These are phyloP conservation scores for Melanotaenia pygmaea DNA, from an alignment of 2,797 vertebrate genomes.

Conservation along the genomic window DNA sequence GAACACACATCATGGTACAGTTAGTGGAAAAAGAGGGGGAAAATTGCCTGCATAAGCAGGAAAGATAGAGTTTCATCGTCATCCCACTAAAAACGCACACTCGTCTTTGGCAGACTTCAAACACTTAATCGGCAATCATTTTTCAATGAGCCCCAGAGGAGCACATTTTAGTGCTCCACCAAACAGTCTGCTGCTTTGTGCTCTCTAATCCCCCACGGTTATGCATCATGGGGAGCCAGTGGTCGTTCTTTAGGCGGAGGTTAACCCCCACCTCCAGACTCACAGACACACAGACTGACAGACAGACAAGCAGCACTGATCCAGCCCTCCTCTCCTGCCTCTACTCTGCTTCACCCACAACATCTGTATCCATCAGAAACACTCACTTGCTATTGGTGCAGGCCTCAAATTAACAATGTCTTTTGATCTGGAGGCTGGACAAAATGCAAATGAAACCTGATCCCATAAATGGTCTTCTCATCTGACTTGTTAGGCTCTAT, in stretches of 20 bases:
- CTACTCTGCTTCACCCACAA: constrained; percentile 68
- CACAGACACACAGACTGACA: constrained; percentile 54
- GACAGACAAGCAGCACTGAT: constrained; percentile 59
- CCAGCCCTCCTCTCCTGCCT: constrained; percentile 45
- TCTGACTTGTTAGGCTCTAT: constrained; percentile 82
- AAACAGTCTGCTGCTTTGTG: constrained; percentile 84
- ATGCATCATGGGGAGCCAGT: constrained; percentile 82
- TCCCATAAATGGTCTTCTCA: constrained; percentile 83
- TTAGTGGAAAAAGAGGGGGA: constrained; percentile 82
- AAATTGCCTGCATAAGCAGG: constrained; percentile 87
- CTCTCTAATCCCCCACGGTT: constrained; percentile 82
- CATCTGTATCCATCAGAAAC: constrained; percentile 83
- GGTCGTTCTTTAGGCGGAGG: constrained; percentile 77
- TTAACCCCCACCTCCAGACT: constrained; percentile 74
- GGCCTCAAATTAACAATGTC: constrained; percentile 78
- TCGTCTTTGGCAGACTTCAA: constrained; percentile 86
- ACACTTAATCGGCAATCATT: constrained; percentile 87
- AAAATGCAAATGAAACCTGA: constrained; percentile 84
- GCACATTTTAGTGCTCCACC: constrained; percentile 85
- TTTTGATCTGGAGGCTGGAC: constrained; percentile 84
- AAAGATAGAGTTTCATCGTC: constrained; percentile 87
- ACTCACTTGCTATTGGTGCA: constrained; percentile 81
- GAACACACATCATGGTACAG: constrained; percentile 85
- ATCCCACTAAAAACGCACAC: constrained; percentile 80
- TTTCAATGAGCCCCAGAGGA: constrained; percentile 87